These are phyloP conservation scores for Tetragonisca angustula DNA, from an alignment of 2,888 invertebrate genomes.

Conservation along the genomic window DNA sequence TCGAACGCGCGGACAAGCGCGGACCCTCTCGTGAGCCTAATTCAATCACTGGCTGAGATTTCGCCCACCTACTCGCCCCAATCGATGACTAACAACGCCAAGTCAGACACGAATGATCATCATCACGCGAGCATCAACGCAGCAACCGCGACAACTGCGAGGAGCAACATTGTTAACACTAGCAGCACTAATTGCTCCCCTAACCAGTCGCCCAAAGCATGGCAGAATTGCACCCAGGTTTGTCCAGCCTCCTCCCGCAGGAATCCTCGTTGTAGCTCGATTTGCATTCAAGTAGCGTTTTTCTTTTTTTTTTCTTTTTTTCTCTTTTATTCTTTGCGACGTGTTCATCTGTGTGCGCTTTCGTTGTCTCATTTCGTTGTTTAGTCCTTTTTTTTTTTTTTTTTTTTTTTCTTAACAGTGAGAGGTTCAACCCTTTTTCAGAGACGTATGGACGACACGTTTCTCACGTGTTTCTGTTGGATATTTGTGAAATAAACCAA, in stretches of 20 bases:
- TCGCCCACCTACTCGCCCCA: slow-evolving; percentile 74
- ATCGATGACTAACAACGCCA: slow-evolving; percentile 76
- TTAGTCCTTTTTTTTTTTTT: neutral
- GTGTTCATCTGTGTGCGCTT: too few species aligned
- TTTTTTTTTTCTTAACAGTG: neutral
- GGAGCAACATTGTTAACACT: slow-evolving; percentile 69
- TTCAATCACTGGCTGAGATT: slow-evolving; percentile 80
- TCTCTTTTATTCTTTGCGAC: neutral
- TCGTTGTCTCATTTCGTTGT: neutral
- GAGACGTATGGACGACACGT: neutral
- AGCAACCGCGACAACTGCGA: slow-evolving; percentile 54
- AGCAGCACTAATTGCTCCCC: slow-evolving; percentile 80
- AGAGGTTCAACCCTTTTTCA: neutral
- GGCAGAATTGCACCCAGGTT: slow-evolving; percentile 82
- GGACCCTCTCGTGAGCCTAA: slow-evolving; percentile 81
- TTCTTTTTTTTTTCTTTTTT: neutral
- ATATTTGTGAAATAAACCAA: neutral
- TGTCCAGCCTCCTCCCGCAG: slow-evolving; percentile 67
- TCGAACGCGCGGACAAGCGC: slow-evolving; percentile 32
- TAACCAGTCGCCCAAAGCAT: slow-evolving; percentile 83
- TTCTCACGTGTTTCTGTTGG: neutral
- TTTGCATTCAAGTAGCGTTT: slow-evolving; percentile 8
- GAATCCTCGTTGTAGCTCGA: slow-evolving; percentile 14
- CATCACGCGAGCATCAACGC: slow-evolving; percentile 39
- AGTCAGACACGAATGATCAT: slow-evolving; percentile 70